Evolutionary conservation across 2,888 invertebrate genomes (phyloP).

Genomic region (Patella caerulea): DNA sequence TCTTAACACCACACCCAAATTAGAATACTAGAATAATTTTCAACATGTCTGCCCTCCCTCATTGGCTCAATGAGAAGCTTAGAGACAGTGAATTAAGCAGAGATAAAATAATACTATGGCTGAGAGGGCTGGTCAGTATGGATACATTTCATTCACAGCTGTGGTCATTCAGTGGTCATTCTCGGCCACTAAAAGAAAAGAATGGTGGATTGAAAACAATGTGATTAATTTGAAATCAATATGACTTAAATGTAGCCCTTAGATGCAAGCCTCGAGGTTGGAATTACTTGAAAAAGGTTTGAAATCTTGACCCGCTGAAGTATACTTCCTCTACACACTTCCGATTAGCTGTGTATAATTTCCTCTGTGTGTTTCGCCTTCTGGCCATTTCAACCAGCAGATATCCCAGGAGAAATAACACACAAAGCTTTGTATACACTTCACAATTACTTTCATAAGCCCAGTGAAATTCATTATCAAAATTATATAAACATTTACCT

Average conservation of each 20-base stretch:
- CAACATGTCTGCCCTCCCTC: neutral
- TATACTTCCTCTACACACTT: constrained; percentile 7
- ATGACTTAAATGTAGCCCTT: constrained; percentile 13
- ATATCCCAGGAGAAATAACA: neutral
- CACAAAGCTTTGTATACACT: constrained; percentile 9
- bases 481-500: constrained; percentile 7
- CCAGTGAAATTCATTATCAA: neutral
- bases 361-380: neutral
- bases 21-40: constrained; percentile 3
- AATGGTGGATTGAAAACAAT: constrained; percentile 32
- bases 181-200: constrained; percentile 8
- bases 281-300: neutral
- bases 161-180: constrained; percentile 10
- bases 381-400: neutral
- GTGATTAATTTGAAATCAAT: constrained; percentile 44
- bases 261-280: neutral
- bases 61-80: neutral
- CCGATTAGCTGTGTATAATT: constrained; percentile 8
- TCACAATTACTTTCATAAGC: constrained; percentile 7
- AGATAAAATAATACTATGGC: constrained; percentile 2
- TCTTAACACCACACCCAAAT: constrained; percentile 7
- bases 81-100: constrained; percentile 7
- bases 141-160: constrained; percentile 10
- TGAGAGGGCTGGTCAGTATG: neutral
- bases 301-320: constrained; percentile 8